phyloP scores from a whole-genome alignment of 2,797 vertebrate species.

The Chaunax sp. region DNA sequence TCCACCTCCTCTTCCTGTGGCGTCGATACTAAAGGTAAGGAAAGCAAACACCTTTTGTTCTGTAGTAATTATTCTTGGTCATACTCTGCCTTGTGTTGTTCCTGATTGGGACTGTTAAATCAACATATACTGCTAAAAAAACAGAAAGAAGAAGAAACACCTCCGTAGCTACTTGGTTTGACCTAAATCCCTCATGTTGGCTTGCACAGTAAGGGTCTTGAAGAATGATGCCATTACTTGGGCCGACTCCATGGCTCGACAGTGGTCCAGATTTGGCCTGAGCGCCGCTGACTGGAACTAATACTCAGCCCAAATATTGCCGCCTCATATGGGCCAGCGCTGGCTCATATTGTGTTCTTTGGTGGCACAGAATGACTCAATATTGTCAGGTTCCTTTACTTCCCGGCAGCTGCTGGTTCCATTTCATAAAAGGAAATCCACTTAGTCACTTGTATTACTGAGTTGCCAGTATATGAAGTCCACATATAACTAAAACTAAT shows the following conservation, averaged over 20 bases:
- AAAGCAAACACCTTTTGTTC: conserved; percentile 10
- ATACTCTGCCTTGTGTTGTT: neutral
- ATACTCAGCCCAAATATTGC: neutral
- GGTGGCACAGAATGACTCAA: too few relatives aligned
- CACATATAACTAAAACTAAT: neutral
- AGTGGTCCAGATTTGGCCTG: neutral
- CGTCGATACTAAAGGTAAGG: conserved; percentile 50
- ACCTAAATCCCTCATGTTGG: conserved; percentile 1
- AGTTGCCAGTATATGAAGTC: neutral
- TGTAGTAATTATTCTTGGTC: neutral
- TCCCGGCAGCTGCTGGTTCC: neutral
- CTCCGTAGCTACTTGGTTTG: conserved; percentile 4
- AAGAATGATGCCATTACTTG: conserved; percentile 10
- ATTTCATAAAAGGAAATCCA: neutral
- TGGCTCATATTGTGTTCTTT: neutral
- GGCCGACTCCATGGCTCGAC: neutral
- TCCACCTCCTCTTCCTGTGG: neutral
- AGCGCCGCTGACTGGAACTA: neutral
- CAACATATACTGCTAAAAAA: neutral
- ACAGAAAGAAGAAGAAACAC: neutral
- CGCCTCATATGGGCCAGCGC: neutral
- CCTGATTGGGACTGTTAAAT: too few relatives aligned
- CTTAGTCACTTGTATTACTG: neutral
- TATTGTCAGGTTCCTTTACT: neutral
- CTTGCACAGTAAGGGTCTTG: neutral